phyloP scores from a whole-genome alignment of 2,888 invertebrate species.

The Morpho achilles region DNA sequence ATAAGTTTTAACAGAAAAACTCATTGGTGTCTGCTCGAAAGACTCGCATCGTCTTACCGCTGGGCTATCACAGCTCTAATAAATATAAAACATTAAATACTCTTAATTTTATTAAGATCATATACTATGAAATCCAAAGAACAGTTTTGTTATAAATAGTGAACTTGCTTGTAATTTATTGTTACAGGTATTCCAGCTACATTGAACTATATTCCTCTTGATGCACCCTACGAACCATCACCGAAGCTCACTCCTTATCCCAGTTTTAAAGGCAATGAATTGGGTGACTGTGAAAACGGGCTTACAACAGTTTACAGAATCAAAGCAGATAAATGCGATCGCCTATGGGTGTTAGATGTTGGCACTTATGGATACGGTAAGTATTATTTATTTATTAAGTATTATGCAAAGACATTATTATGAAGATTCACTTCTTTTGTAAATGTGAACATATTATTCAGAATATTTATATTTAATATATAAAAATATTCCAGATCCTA shows the following conservation, averaged over 20 bases:
- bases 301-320: conserved; percentile 89
- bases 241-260: conserved; percentile 89
- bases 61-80: too few relatives aligned
- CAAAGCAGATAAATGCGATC: conserved; percentile 87
- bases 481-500: conserved; percentile 53
- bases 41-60: too few relatives aligned
- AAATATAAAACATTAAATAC: too few relatives aligned
- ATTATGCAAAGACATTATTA: too few relatives aligned
- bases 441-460: too few relatives aligned
- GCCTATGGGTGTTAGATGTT: conserved; percentile 91
- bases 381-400: conserved; percentile 17
- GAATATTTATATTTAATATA: not conserved
- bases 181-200: conserved; percentile 87
- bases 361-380: conserved; percentile 89
- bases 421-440: too few relatives aligned
- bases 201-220: conserved; percentile 87
- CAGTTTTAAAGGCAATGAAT: conserved; percentile 84
- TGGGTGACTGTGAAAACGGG: conserved; percentile 86
- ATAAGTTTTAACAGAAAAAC: too few relatives aligned
- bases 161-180: not conserved
- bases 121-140: too few relatives aligned
- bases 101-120: too few relatives aligned
- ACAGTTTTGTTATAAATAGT: not conserved
- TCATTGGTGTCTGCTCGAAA: too few relatives aligned
- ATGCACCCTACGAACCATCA: conserved; percentile 82